Evolutionary conservation across 1,140 invertebrate species (phyloP).

Genomic region (Sinella curviseta): DNA sequence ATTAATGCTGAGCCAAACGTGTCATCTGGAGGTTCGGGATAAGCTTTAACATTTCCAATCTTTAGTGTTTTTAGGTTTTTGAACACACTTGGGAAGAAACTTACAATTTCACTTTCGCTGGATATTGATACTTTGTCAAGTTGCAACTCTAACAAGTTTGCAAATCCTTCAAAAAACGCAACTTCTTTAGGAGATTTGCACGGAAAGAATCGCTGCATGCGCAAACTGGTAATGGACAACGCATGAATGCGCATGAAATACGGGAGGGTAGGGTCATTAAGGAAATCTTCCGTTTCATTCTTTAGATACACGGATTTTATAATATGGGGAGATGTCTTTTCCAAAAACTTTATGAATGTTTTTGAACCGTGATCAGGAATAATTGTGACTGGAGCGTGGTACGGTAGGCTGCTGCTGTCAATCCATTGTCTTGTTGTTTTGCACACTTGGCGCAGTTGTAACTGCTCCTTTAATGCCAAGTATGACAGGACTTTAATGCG

Average conservation of each 20-base stretch:
- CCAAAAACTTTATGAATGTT: conserved; percentile 3
- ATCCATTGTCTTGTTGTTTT: background rate
- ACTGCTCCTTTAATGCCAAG: background rate
- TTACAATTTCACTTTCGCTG: background rate
- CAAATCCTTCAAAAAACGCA: background rate
- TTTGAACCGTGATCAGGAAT: background rate
- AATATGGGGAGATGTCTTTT: background rate
- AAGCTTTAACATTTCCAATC: background rate
- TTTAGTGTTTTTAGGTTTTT: conserved; percentile 1
- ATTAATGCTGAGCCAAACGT: background rate
- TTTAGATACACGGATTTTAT: background rate
- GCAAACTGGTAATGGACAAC: background rate
- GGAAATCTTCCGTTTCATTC: background rate
- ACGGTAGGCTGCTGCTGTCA: background rate
- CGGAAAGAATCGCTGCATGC: background rate
- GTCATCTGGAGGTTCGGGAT: conserved; percentile 4
- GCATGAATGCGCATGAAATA: background rate
- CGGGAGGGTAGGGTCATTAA: background rate
- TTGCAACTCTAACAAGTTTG: background rate
- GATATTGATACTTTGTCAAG: background rate
- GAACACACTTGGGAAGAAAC: background rate
- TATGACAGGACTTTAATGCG: background rate
- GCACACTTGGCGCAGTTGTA: background rate
- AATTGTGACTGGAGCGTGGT: background rate
- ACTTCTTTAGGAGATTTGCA: background rate